These are phyloP conservation scores for Crematogaster levior DNA, from an alignment of 2,888 invertebrate genomes.

Conservation along the genomic window DNA sequence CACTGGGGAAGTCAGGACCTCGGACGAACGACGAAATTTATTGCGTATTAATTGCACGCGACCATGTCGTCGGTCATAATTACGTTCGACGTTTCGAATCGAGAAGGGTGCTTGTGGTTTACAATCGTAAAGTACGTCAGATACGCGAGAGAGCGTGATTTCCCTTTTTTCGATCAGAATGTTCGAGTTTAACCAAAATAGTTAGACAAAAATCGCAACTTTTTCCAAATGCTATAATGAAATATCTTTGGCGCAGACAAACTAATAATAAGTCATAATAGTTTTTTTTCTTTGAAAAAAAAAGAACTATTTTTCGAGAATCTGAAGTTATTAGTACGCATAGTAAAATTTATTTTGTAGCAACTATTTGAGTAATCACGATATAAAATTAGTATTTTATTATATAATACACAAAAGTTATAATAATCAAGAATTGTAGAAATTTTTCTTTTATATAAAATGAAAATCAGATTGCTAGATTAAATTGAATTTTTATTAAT, in stretches of 20 bases:
- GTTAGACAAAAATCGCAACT: slow-evolving; percentile 45
- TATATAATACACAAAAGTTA: not conserved
- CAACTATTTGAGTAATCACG: not conserved
- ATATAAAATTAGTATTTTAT: not conserved
- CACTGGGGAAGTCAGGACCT: not conserved
- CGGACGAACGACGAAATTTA: slow-evolving; percentile 29
- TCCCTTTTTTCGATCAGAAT: not conserved
- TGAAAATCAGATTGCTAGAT: not conserved
- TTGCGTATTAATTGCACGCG: slow-evolving; percentile 48
- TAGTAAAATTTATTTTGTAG: not conserved
- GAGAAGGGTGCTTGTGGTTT: slow-evolving; percentile 31
- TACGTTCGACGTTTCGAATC: slow-evolving; percentile 46
- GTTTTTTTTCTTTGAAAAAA: too few relatives aligned
- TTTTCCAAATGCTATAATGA: slow-evolving; percentile 11
- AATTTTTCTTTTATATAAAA: not conserved
- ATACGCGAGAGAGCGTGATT: slow-evolving; percentile 59
- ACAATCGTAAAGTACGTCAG: slow-evolving; percentile 64
- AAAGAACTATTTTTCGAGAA: too few relatives aligned
- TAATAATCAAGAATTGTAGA: not conserved
- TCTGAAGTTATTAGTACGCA: not conserved
- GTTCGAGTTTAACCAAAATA: slow-evolving; percentile 58
- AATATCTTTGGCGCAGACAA: slow-evolving; percentile 32
- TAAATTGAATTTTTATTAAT: not conserved
- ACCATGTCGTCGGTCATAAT: slow-evolving; percentile 45
- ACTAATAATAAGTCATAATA: slow-evolving; percentile 43